These are phyloP conservation scores for Rhinichthys klamathensis DNA, from an alignment of 2,113 vertebrate genomes.

Conservation along the genomic window DNA sequence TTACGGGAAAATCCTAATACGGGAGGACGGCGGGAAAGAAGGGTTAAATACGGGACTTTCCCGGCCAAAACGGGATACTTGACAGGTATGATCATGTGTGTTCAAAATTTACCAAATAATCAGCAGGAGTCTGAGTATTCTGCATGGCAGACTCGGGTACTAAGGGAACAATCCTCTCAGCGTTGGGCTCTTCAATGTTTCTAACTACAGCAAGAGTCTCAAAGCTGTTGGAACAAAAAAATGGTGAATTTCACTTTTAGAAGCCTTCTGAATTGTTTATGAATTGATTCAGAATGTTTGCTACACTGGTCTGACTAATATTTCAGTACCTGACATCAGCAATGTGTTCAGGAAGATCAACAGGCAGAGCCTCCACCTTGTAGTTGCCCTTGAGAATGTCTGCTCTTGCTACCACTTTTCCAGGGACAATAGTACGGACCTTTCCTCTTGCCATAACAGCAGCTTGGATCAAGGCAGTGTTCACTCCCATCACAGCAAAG, in stretches of 20 bases:
- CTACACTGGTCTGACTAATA: not conserved
- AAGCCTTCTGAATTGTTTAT: too few species aligned
- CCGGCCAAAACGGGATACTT: too few species aligned
- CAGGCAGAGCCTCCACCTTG: slow-evolving; percentile 76
- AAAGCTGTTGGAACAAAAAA: slow-evolving; percentile 67
- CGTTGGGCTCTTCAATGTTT: slow-evolving; percentile 72
- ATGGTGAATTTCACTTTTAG: not conserved
- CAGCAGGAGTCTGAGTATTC: slow-evolving; percentile 20
- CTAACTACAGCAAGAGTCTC: slow-evolving; percentile 78
- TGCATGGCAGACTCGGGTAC: slow-evolving; percentile 63
- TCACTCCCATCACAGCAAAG: slow-evolving; percentile 80
- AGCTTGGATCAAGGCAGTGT: slow-evolving; percentile 79
- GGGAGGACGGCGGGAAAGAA: too few species aligned
- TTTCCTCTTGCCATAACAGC: slow-evolving; percentile 72
- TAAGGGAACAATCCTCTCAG: slow-evolving; percentile 72
- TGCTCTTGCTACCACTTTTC: slow-evolving; percentile 74
- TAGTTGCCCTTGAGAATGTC: slow-evolving; percentile 73
- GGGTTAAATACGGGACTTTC: too few species aligned
- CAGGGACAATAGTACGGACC: slow-evolving; percentile 61
- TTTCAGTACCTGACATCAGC: slow-evolving; percentile 70
- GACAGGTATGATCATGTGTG: too few species aligned
- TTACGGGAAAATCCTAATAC: too few species aligned
- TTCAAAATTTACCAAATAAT: not conserved
- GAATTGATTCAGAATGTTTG: not conserved
- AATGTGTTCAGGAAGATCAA: slow-evolving; percentile 71